These are phyloP conservation scores for Gopherus evgoodei DNA, from an alignment of 2,113 vertebrate species.

Conservation along the genomic window DNA sequence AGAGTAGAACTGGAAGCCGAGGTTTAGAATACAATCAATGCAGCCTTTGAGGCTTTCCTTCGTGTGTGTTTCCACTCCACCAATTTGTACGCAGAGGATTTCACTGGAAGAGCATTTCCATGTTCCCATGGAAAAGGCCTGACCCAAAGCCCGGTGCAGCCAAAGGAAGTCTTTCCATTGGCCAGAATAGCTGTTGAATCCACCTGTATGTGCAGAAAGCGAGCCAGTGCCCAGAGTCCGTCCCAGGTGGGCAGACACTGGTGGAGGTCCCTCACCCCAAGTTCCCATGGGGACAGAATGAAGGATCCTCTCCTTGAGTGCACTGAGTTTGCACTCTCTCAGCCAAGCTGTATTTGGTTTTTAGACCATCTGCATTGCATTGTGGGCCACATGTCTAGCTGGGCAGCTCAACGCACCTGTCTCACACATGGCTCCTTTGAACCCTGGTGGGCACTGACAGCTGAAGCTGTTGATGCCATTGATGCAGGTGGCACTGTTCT, in stretches of 20 bases:
- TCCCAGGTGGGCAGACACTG: neutral
- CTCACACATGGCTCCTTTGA: conserved; percentile 77
- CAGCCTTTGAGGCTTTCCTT: neutral
- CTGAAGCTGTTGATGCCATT: conserved; percentile 72
- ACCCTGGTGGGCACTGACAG: conserved; percentile 76
- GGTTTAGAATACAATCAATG: neutral
- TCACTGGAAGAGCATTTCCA: neutral
- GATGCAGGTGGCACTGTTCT: conserved; percentile 79
- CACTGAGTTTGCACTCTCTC: neutral
- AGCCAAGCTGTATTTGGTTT: accelerated
- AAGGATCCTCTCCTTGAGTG: neutral
- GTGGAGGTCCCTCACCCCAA: neutral
- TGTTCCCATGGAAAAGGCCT: neutral
- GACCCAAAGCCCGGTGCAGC: neutral
- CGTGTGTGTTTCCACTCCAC: neutral
- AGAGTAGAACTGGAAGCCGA: neutral
- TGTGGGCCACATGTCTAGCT: neutral
- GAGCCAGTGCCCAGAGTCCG: neutral
- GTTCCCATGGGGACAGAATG: neutral
- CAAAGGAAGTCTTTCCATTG: neutral
- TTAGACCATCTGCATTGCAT: neutral
- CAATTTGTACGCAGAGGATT: neutral
- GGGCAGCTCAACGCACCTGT: conserved; percentile 62
- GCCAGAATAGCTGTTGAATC: neutral
- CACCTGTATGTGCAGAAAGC: neutral